phyloP scores from a whole-genome alignment of 1,140 invertebrate species.

The Apolygus lucorum region DNA sequence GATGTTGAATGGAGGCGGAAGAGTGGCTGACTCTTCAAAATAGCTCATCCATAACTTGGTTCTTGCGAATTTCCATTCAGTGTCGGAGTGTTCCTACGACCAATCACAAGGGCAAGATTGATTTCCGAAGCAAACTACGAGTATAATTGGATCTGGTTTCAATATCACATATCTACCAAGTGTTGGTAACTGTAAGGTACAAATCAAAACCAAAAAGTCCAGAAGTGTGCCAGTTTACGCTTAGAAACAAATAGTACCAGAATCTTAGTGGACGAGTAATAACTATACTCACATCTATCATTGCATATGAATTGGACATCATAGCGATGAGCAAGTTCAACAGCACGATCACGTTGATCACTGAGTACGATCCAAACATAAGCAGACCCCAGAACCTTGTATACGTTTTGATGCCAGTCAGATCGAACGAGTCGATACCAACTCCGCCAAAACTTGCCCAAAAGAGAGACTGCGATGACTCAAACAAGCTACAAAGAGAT shows the following conservation, averaged over 20 bases:
- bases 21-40: conserved; percentile 75
- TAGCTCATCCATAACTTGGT: conserved; percentile 84
- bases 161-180: too few species aligned
- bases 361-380: conserved; percentile 72
- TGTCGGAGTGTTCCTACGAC: conserved; percentile 68
- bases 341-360: conserved; percentile 77
- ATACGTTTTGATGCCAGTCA: conserved; percentile 65
- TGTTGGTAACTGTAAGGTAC: too few species aligned
- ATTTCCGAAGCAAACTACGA: too few species aligned
- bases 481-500: conserved; percentile 76
- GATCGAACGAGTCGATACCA: conserved; percentile 67
- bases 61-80: conserved; percentile 86
- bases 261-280: too few species aligned
- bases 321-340: conserved; percentile 81
- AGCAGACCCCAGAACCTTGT: conserved; percentile 70
- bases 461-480: conserved; percentile 79
- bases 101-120: too few species aligned
- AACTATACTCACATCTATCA: conserved; percentile 60
- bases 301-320: conserved; percentile 83
- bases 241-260: too few species aligned
- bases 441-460: conserved; percentile 83
- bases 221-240: too few species aligned
- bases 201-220: too few species aligned
- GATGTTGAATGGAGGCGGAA: conserved; percentile 80
- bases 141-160: too few species aligned